phyloP scores from a whole-genome alignment of 2,888 invertebrate genomes.

The Rhyacophila evoluta region DNA sequence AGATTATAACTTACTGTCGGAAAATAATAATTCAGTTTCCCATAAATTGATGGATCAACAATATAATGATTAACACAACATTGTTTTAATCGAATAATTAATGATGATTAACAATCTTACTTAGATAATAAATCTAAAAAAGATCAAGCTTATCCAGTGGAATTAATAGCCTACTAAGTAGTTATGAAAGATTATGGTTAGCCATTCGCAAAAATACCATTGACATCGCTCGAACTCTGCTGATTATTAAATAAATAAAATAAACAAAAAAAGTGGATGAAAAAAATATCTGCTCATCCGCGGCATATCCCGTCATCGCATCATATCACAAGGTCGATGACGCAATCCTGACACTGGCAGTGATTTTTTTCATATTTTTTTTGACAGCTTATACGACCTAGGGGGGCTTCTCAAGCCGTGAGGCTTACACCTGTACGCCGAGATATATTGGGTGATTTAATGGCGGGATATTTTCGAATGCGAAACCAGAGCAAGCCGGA shows the following conservation, averaged over 20 bases:
- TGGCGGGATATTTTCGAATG: no score
- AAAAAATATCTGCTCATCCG: conserved; percentile 26
- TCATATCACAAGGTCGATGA: conserved; percentile 48
- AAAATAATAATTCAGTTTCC: no score
- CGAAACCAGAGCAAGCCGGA: no score
- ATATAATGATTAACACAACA: no score
- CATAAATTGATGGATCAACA: no score
- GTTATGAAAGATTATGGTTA: not conserved
- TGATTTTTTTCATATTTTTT: not conserved
- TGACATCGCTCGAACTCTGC: conserved; percentile 44
- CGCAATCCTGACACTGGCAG: conserved; percentile 32
- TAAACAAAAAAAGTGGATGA: conserved; percentile 34
- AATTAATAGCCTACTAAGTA: not conserved
- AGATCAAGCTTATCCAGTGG: not conserved
- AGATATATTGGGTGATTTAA: no score
- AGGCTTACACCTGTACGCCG: not conserved
- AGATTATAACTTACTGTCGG: no score
- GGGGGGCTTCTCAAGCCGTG: not conserved
- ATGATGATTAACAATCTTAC: no score
- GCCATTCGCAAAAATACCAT: conserved; percentile 38
- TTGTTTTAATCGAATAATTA: no score
- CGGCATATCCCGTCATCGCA: conserved; percentile 7
- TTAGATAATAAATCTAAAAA: not conserved
- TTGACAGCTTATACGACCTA: conserved; percentile 10
- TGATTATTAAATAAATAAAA: conserved; percentile 12